A percentile compares a stretch with the other conserved stretches of the same genome.
Conservation (phyloP, 2,113 vertebrate genomes). For the Xenus cinereus region DNA sequence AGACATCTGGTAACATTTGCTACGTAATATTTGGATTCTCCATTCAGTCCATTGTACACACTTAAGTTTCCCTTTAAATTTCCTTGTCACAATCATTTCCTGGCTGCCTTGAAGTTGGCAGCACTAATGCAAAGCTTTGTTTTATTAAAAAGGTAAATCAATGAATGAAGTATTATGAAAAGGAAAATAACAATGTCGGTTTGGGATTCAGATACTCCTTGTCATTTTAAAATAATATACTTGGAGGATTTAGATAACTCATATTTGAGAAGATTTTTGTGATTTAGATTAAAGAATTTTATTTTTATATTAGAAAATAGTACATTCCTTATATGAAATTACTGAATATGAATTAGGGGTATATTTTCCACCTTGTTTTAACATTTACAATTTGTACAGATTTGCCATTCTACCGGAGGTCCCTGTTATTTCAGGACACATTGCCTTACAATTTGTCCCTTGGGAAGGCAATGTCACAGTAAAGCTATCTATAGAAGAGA, state of each 20-base stretch:
- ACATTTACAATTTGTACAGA: background rate
- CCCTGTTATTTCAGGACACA: background rate
- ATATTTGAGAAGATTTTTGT: background rate
- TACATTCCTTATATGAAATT: background rate
- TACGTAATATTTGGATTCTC: background rate
- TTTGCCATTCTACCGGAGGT: background rate
- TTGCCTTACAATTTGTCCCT: background rate
- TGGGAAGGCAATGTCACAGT: background rate
- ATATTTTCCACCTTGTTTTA: background rate
- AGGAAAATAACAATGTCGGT: background rate
- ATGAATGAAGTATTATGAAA: background rate
- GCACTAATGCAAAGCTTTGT: background rate
- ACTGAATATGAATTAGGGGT: background rate
- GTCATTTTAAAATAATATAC: background rate
- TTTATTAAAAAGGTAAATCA: background rate
- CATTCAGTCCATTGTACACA: background rate
- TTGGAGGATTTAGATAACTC: background rate
- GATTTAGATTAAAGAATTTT: background rate
- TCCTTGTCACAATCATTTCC: background rate
- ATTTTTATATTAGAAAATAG: background rate
- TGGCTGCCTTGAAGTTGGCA: background rate
- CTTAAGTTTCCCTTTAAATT: background rate
- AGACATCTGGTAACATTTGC: no score
- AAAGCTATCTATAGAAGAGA: background rate
- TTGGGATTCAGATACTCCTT: background rate